These are phyloP conservation scores for Vanessa cardui DNA, from an alignment of 2,888 invertebrate species.

Conservation along the genomic window DNA sequence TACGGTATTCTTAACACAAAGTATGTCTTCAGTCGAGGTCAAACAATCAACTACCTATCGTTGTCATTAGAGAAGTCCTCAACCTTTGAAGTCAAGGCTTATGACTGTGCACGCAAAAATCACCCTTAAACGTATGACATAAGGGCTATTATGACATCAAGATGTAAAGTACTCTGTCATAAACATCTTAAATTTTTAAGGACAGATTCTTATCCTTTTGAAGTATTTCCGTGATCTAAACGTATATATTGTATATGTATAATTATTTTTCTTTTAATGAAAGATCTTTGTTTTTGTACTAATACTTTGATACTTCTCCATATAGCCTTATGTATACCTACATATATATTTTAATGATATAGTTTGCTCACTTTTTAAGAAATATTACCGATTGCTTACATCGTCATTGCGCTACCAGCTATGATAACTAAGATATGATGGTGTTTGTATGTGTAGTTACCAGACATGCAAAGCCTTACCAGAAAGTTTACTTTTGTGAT, in stretches of 20 bases:
- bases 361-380: too few species aligned
- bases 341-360: too few species aligned
- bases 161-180: background rate
- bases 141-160: background rate
- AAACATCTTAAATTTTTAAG: conserved; percentile 20
- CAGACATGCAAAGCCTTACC: too few species aligned
- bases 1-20: background rate
- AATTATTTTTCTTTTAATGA: too few species aligned
- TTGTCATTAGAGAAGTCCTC: conserved; percentile 36
- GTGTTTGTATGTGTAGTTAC: too few species aligned
- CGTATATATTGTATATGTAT: background rate
- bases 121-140: background rate
- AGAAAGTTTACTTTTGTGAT: too few species aligned
- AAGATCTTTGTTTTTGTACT: too few species aligned
- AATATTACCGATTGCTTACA: too few species aligned
- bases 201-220: conserved; percentile 9
- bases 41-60: conserved; percentile 24
- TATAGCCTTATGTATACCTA: too few species aligned
- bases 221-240: conserved; percentile 5
- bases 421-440: too few species aligned
- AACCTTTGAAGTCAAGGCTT: conserved; percentile 30
- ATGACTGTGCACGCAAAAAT: background rate
- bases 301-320: too few species aligned
- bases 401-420: too few species aligned
- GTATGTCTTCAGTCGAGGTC: conserved; percentile 28